Evolutionary conservation across 2,113 vertebrate species (phyloP), one percentile per base, ranked within the genome.

Genomic region (Channa argus): DNA sequence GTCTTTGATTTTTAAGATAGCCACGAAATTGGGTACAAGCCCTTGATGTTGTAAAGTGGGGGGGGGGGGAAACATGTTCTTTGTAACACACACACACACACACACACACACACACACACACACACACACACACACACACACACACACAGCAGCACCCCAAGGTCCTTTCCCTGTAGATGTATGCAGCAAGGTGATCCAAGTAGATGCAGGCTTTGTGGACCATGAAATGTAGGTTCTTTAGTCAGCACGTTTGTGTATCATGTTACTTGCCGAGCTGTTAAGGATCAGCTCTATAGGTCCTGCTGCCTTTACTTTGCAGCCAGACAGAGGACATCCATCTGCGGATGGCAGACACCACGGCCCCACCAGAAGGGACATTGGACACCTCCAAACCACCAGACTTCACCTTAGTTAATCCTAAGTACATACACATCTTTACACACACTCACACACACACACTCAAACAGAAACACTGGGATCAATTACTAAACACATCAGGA

Each of bases 1-100:
- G 92, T 89, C 93, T 95, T 93, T 95, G 92, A 95, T 95, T 95
- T 93, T 92, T 80, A 80, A 76, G 94, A 95, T 95, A 94, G 89
- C 90, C 93, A 91, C 80, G 13, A 95, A 95, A 95, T 95, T 92
- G 89, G 90, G 92, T 77, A 90, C 92, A 86, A 93, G 93, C 89
- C 93, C 92, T 93, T 92, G 93, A 95, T 93, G 93, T 93, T 53
- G 79, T 89, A 89, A 83, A 85, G 91, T 84, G 68, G 75, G 79
- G 71, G 69, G 91, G 78, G 88, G 82, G 86, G 58, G 84, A 92
- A 90, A 87, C 88, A 84, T 66, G 79, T 53, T 70, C 76, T 75
- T 85, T 82, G 77, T 89, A 58, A 8, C 50, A 67, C 51, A 71
- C 63, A 66, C 71, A 67, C 85, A 41, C 45, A 62, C 65, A 56